A percentile compares a stretch with the other conserved stretches of the same genome.
phyloP scores from a whole-genome alignment of 2,888 invertebrate genomes.

The Amiota minor region DNA sequence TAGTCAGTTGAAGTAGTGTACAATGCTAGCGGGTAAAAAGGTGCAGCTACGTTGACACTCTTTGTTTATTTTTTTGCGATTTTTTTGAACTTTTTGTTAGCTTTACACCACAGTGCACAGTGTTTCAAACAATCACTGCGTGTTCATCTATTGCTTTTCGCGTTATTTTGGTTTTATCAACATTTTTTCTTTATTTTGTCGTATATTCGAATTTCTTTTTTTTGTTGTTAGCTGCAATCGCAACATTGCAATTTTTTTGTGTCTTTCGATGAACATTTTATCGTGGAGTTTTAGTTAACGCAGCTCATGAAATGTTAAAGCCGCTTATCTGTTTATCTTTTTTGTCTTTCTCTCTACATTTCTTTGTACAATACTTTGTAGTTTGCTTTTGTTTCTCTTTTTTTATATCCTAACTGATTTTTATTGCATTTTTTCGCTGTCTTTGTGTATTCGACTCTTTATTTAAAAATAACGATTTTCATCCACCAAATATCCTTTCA shows the following conservation, averaged over 20 bases:
- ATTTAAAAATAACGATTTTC: not conserved
- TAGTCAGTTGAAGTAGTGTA: not conserved
- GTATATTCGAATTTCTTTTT: not conserved
- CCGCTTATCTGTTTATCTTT: not conserved
- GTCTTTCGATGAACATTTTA: not conserved
- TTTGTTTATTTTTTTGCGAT: not conserved
- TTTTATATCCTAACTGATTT: not conserved
- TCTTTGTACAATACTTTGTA: not conserved
- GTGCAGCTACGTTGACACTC: not conserved
- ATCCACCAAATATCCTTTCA: too few species aligned
- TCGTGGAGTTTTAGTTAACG: constrained; percentile 12
- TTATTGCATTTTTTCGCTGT: constrained; percentile 7
- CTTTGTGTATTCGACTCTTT: not conserved
- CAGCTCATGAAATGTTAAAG: not conserved
- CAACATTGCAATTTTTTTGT: constrained; percentile 18
- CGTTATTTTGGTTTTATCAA: not conserved
- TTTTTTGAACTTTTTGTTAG: not conserved
- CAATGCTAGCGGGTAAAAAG: not conserved
- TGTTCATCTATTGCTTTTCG: not conserved
- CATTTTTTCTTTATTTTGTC: not conserved
- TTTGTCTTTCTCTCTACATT: not conserved
- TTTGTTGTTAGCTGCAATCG: constrained; percentile 9
- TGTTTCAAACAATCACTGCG: not conserved
- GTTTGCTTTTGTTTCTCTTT: not conserved
- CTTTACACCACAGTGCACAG: too few species aligned